Evolutionary conservation across 2,797 vertebrate species (phyloP), one percentile per base, ranked within the genome.

Genomic region (Semotilus atromaculatus): DNA sequence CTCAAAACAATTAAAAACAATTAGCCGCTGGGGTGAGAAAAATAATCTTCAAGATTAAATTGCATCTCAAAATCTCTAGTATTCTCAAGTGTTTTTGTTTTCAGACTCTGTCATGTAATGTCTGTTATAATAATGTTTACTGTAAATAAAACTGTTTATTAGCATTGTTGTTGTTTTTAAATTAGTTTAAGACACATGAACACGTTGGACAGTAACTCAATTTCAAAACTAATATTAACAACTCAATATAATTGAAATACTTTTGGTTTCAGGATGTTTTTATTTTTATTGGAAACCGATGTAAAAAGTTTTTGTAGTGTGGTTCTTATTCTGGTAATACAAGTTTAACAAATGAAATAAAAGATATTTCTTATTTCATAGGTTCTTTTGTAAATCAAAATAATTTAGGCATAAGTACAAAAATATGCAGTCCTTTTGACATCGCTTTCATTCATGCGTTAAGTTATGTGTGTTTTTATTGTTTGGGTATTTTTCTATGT

Each of bases 401-500:
- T 38, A 4, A 58, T 58, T 38, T 38, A 58, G 31, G 51, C 51
- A 36, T n/a, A 2, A 38, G 58, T 38, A 38, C 7, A n/a, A 18
- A 58, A 58, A 58, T 18, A 38, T 26, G 53, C 77, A 45, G 77
- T 45, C 26, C 77, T 67, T 48, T 70, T 70, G 13, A 68, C 26
- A 67, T 5, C 11, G 21, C 60, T 36, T 19, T 34, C 45, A 67
- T 36, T 53, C 11, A 53, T n/a, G 62, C 13, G 23, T 77, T 40
- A 55, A 68, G 36, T 18, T 76, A 14, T 74, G 53, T 10, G 16
- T 34, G 18, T 77, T 70, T 83, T 77, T 43, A 73, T 45, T 82
- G 68, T 62, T 77, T 43, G 48, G 66, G 36, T 53, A 58, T 84
- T 77, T 60, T 67, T 77, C 26, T 58, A n/a, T 40, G 43, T 60